Conservation (phyloP, 2,797 vertebrate species). For the Malurus leucopterus region DNA sequence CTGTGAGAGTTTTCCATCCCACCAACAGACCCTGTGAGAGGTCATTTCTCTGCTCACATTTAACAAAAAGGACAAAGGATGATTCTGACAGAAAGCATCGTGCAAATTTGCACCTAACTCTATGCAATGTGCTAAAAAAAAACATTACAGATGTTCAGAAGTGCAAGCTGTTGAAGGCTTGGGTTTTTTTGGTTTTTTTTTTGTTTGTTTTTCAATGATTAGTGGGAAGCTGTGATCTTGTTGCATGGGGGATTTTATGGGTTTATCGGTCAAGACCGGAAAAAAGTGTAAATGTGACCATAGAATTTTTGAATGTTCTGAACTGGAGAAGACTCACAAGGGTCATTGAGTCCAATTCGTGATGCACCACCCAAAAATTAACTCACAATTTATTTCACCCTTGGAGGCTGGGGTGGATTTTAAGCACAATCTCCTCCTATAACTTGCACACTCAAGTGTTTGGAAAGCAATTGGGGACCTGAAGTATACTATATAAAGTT, state of each 20-base stretch:
- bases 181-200: rapidly evolving
- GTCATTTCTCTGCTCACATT: neutral
- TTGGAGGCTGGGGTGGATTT: neutral
- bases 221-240: neutral
- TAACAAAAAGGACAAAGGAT: neutral
- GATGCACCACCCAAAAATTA: neutral
- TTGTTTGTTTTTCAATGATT: neutral
- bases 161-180: neutral
- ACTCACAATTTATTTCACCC: neutral
- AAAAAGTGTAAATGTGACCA: neutral
- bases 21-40: neutral
- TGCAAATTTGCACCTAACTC: neutral
- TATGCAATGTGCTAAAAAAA: neutral
- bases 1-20: neutral
- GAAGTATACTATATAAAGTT: neutral
- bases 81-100: neutral
- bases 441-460: neutral
- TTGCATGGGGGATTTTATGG: neutral
- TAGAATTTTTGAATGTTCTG: neutral
- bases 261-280: neutral
- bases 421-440: neutral
- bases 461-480: neutral
- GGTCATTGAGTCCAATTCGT: neutral
- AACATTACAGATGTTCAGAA: neutral
- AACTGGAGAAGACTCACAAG: neutral